Evolutionary conservation across 1,140 invertebrate species (phyloP), one percentile per base, ranked within the genome.

Genomic region (Hypothenemus hampei): DNA sequence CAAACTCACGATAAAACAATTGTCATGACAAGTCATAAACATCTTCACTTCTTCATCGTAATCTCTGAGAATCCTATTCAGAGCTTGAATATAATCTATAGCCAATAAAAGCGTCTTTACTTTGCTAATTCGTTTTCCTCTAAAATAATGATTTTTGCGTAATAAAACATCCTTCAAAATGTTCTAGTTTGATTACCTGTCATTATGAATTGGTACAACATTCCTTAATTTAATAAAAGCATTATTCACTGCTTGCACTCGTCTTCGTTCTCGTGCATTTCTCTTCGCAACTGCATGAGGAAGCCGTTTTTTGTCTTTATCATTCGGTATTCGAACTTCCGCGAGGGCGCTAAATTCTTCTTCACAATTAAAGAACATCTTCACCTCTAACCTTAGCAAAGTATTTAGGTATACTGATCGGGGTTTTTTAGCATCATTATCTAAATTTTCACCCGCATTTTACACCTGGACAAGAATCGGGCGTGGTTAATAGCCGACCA

Each of bases 231-330:
- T 64, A 1, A 69, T 65, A 62, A 79, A 79, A 5, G 78, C 78
- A 24, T 59, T 64, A 55, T 81, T 81, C 29, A 81, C 78, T 2
- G 78, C 78, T 60, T 81, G 75, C 2, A 81, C 79, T 24, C 78
- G 57, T 31, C 73, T 66, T 49, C 79, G 57, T 63, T 81, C 80
- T 21, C 80, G 65, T 0, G 79, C 78, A 60, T 82, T 82, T 33
- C 80, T 64, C 51, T 71, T 69, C 0, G 75, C 78, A 11, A 81
- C 79, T 22, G 78, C 67, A 53, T 79, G 77, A 1, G 76, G 75
- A 60, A 70, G 67, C 60, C 65, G 68, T 19, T 69, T 59, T 23
- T 55, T 64, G 43, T 67, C 18, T 21, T 47, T 3, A 20, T n/a
- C n/a, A n/a, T n/a, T n/a, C n/a, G n/a, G n/a, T n/a, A n/a, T n/a